These are phyloP conservation scores for Phataginus tricuspis DNA, from an alignment of 2,797 vertebrate genomes.

Conservation along the genomic window DNA sequence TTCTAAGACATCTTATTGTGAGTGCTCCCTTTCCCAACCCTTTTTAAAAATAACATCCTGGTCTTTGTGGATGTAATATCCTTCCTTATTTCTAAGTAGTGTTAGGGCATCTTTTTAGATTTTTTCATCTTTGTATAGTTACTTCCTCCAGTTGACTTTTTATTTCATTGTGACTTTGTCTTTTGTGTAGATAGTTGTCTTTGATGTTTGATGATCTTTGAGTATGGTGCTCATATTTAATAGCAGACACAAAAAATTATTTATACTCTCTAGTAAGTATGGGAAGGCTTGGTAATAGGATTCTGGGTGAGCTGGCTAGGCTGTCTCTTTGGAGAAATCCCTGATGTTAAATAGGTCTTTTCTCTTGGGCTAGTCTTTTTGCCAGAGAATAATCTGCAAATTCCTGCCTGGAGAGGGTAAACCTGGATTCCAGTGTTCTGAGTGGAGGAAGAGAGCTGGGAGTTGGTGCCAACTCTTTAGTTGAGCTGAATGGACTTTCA, in stretches of 20 bases:
- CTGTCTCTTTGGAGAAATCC: not conserved
- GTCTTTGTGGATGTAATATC: not conserved
- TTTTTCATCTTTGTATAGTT: not conserved
- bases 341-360: not conserved
- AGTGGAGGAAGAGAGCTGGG: not conserved
- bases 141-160: not conserved
- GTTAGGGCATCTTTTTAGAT: not conserved
- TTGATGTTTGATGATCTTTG: constrained; percentile 14
- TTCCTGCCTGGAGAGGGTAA: not conserved
- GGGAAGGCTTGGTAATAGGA: not conserved
- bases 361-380: not conserved
- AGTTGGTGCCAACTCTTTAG: not conserved
- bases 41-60: not conserved
- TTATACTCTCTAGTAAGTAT: not conserved
- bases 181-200: not conserved
- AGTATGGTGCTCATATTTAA: not conserved
- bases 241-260: not conserved
- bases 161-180: not conserved
- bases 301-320: not conserved
- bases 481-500: not conserved
- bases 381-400: not conserved
- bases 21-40: not conserved
- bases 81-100: not conserved
- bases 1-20: not conserved
- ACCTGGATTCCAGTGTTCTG: not conserved